These are phyloP conservation scores for Mus minutoides DNA, from an alignment of 2,797 vertebrate genomes.

Conservation along the genomic window DNA sequence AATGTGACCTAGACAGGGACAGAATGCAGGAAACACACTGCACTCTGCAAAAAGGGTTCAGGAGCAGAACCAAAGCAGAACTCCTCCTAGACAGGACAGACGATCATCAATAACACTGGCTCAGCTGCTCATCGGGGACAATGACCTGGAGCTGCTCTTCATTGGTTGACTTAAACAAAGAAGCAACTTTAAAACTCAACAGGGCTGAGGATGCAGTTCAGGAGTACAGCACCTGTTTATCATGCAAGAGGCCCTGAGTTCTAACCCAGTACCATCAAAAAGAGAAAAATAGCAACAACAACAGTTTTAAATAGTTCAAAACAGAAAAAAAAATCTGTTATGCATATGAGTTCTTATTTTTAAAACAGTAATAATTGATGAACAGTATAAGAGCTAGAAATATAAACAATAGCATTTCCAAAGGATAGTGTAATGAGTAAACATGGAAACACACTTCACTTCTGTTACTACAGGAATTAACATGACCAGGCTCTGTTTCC, in stretches of 20 bases:
- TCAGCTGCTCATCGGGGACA: not conserved
- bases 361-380: constrained; percentile 40
- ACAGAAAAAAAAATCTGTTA: constrained; percentile 2
- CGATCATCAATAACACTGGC: not conserved
- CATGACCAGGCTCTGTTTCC: not conserved
- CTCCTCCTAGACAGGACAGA: not conserved
- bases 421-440: not conserved
- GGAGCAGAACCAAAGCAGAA: not conserved
- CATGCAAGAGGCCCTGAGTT: not conserved
- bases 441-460: not conserved
- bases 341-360: constrained; percentile 17
- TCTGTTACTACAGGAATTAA: not conserved
- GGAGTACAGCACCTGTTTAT: not conserved
- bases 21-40: not conserved
- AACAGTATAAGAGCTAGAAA: constrained; percentile 10
- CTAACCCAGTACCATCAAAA: not conserved
- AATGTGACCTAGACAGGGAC: not conserved
- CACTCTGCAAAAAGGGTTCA: constrained; percentile 28
- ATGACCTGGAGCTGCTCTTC: constrained; percentile 1
- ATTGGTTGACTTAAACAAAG: not conserved
- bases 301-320: constrained; percentile 40
- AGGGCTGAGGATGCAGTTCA: not conserved
- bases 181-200: not conserved
- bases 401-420: not conserved
- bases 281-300: not conserved